Base-by-base conservation (phyloP, 2,888 invertebrate species). In the Linnaemya tessellans region DNA sequence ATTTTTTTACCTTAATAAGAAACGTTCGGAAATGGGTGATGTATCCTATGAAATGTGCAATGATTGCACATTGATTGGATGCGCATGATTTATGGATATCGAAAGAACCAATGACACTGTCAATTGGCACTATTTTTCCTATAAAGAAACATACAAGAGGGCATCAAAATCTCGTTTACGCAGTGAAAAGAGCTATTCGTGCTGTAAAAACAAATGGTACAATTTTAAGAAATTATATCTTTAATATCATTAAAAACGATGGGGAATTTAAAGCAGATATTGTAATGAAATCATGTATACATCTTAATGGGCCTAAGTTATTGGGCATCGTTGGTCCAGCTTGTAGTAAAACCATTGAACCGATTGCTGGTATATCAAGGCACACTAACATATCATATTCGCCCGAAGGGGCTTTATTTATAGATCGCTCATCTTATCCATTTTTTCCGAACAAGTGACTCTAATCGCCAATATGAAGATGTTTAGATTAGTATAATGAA, bases 301-400 rank as follows among this genome's bases (percentile, higher is more conserved):
- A 96, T 86, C 96, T 95, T 25, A 88, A 96, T 75, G 93, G 94
- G 10, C 87, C 84, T 0, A 94, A 94, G 67, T 92, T 96, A 83
- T 93, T 95, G 81, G 97, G 96, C 0, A 94, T 97, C 0, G 90
- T 97, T 64, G 97, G 97, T 9, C 97, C 97, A 0, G 96, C 96
- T 0, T 97, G 97, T 89, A 96, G 96, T 0, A 96, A 97, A 90
- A 96, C 96, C 0, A 95, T 97, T 0, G 96, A 96, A 89, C 96
- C 96, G 0, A 93, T 97, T 46, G 96, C 96, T 0, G 96, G 96
- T 0, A 94, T 97, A 3, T 95, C 96, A 0, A 95, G 95, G 84
- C 95, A 96, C 89, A 96, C 95, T 89, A 94, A 94, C 0, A 95
- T 97, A 82, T 96, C 96, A 68, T 97, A 97, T 90, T 95, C 96